Base-by-base conservation (phyloP, 2,113 vertebrate species). In the Thalassoma bifasciatum region DNA sequence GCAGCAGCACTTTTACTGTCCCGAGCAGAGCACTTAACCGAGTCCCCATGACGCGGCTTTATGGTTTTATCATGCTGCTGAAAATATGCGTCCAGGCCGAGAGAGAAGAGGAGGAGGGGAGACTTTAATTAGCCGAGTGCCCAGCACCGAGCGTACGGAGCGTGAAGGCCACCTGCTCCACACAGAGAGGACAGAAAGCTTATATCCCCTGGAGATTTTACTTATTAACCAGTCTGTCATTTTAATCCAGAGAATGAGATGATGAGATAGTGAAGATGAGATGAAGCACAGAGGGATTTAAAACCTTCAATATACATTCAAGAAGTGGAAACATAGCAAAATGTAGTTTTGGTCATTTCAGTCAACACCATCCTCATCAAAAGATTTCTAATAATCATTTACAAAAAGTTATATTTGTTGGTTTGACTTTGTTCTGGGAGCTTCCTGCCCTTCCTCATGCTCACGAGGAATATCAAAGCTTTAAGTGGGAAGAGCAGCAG, bases 1-100 rank as follows among this genome's bases (percentile, higher is more conserved):
- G 81, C 73, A 70, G 81, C 68, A 60, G 54, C 57, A 22, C 51
- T 75, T 86, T 87, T 81, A 79, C 57, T 69, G 80, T 50, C 69
- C 46, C 16, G 11, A 54, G 58, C 24, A 9, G 63, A 75, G 70
- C 80, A 75, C 83, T 79, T 70, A 40, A 44, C 54, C 14, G 23
- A 1, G 40, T 62, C 67, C 38, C 36, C 57, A 30, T 47, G 22
- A 40, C 56, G 10, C 24, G 13, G 59, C 21, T 69, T 83, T 70
- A 78, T 70, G 3, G 34, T 76, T 77, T 88, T 70, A 82, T 80
- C 63, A 11, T 17, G 72, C 66, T 34, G 49, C 66, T 63, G 53
- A 21, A 88, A 84, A 66, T 78, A 77, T 80, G 76, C 58, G 14
- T n/a, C 40, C 68, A 74, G 70, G 24, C 42, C 4, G 5, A 37